Evolutionary conservation across 2,113 vertebrate species (phyloP).

Genomic region (Circaetus gallicus): DNA sequence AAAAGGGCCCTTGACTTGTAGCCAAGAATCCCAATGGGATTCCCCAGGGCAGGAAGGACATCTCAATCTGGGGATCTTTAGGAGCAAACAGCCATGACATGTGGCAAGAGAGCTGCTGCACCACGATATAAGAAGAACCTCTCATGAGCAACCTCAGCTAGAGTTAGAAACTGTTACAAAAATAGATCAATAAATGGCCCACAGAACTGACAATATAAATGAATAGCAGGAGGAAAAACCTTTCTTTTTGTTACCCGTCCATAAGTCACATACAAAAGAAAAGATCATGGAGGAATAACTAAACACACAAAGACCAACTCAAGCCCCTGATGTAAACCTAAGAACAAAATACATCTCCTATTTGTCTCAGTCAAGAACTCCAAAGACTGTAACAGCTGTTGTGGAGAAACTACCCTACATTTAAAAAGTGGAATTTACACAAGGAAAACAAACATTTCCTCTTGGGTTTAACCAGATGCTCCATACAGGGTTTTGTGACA

Average conservation of each 20-base stretch:
- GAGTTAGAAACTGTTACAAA: neutral
- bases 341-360: neutral
- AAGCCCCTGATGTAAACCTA: neutral
- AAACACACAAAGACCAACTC: neutral
- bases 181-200: neutral
- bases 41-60: neutral
- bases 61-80: neutral
- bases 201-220: neutral
- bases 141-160: neutral
- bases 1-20: neutral
- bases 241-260: neutral
- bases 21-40: neutral
- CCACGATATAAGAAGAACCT: neutral
- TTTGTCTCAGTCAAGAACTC: neutral
- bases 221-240: neutral
- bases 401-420: neutral
- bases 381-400: neutral
- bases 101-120: neutral
- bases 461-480: neutral
- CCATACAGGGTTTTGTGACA: neutral
- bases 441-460: neutral
- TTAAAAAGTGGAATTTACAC: neutral
- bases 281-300: neutral
- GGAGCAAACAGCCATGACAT: neutral
- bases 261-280: neutral